A percentile compares a stretch with the other conserved stretches of the same genome.
phyloP scores from a whole-genome alignment of 2,113 vertebrate species.

The Centropristis striata region DNA sequence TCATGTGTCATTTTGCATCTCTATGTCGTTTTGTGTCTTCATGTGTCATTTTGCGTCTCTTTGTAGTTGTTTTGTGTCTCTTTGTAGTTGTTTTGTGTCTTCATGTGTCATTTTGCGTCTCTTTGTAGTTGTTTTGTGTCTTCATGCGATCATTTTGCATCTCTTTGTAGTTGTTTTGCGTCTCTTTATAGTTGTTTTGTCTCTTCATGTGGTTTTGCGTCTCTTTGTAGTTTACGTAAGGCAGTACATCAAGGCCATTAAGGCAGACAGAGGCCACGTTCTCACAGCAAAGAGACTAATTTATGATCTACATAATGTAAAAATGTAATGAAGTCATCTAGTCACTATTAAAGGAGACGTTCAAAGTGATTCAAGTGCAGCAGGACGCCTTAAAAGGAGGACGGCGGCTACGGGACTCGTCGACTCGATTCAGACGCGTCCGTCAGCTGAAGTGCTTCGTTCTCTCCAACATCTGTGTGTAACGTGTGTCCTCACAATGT shows the following conservation, averaged over 20 bases:
- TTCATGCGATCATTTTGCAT: too few species aligned
- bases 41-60: too few species aligned
- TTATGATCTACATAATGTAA: constrained; percentile 54
- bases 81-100: too few species aligned
- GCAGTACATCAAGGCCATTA: constrained; percentile 34
- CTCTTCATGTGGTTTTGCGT: too few species aligned
- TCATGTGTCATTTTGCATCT: too few species aligned
- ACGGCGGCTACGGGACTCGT: neutral
- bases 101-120: too few species aligned
- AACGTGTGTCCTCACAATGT: constrained; percentile 24
- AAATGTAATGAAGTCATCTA: constrained; percentile 45
- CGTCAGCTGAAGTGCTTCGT: constrained; percentile 14
- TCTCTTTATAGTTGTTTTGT: too few species aligned
- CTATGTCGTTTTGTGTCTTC: too few species aligned
- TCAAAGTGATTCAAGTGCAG: constrained; percentile 14
- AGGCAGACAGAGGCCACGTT: constrained; percentile 62
- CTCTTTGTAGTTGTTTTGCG: too few species aligned
- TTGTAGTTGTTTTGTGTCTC: too few species aligned
- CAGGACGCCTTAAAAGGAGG: neutral
- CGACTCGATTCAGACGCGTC: neutral
- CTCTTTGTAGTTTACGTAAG: too few species aligned
- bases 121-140: too few species aligned
- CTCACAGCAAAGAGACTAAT: constrained; percentile 60
- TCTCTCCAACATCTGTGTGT: constrained; percentile 45
- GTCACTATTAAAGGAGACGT: constrained; percentile 28